Conservation (phyloP, 1,140 invertebrate genomes). For the Hyles vespertilio region DNA sequence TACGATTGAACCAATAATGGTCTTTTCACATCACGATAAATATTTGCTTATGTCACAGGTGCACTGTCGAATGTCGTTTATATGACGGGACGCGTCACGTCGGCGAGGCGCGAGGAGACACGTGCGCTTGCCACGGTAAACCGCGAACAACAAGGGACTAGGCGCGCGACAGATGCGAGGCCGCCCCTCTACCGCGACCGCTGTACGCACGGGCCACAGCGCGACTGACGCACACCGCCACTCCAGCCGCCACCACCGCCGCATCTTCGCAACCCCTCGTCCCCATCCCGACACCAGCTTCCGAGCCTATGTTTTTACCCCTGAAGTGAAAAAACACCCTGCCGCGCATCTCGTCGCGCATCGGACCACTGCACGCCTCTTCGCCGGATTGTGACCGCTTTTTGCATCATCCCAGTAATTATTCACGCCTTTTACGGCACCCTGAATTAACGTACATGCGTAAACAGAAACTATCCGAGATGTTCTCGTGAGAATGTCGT, state of each 20-base stretch:
- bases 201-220: conserved; percentile 55
- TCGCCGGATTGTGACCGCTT: conserved; percentile 47
- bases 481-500: conserved; percentile 47
- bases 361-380: conserved; percentile 31
- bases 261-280: conserved; percentile 52
- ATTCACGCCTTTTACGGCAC: conserved; percentile 63
- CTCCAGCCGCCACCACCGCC: conserved; percentile 26
- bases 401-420: conserved; percentile 55
- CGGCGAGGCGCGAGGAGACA: conserved; percentile 39
- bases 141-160: conserved; percentile 57
- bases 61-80: conserved; percentile 22
- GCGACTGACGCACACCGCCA: conserved; percentile 47
- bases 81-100: conserved; percentile 13
- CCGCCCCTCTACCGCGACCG: conserved; percentile 58
- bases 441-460: conserved; percentile 52
- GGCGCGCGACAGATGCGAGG: conserved; percentile 28
- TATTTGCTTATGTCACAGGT: conserved; percentile 62
- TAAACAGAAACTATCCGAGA: conserved; percentile 40
- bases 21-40: conserved; percentile 65
- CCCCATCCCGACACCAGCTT: conserved; percentile 19
- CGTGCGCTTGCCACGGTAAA: conserved; percentile 59
- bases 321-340: conserved; percentile 24
- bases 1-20: conserved; percentile 49
- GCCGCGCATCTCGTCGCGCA: conserved; percentile 21
- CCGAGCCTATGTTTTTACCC: conserved; percentile 32